Percentiles rank a stretch among this genome's conserved stretches.
Evolutionary conservation across 92 coral and sea anemone genomes (phyloP).

Genomic region (Nematostella vectensis): DNA sequence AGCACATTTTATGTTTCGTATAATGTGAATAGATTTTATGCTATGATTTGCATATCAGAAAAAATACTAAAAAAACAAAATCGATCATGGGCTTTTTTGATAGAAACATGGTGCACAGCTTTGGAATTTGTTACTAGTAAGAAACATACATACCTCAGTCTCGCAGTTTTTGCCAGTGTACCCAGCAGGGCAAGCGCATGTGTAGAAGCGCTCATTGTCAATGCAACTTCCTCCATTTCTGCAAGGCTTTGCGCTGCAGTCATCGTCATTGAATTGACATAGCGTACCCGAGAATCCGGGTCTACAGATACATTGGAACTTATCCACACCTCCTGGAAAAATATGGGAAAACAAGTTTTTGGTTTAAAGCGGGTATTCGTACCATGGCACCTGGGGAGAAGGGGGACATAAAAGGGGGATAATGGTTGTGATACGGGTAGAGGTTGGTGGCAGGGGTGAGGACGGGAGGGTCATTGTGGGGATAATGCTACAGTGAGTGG

Average conservation of each 20-base stretch:
- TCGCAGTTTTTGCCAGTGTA: slow-evolving; percentile 66
- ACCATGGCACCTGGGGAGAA: too few relatives aligned
- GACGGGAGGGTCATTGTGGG: too few relatives aligned
- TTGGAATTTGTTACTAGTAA: too few relatives aligned
- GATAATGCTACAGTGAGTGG: too few relatives aligned
- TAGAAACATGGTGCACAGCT: background rate
- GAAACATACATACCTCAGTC: too few relatives aligned
- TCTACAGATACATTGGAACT: slow-evolving; percentile 59
- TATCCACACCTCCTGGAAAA: slow-evolving; percentile 25
- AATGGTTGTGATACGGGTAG: too few relatives aligned
- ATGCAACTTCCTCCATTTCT: slow-evolving; percentile 55
- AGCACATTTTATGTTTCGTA: too few relatives aligned
- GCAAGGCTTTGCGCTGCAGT: slow-evolving; percentile 60
- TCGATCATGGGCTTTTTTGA: background rate
- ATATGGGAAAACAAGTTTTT: background rate
- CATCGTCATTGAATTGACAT: slow-evolving; percentile 63
- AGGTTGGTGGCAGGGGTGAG: too few relatives aligned
- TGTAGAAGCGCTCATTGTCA: slow-evolving; percentile 53
- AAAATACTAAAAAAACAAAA: background rate
- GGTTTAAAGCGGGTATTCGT: too few relatives aligned
- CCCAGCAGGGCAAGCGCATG: slow-evolving; percentile 60
- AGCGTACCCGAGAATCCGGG: slow-evolving; percentile 52
- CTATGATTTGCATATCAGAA: too few relatives aligned
- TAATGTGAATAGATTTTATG: too few relatives aligned
- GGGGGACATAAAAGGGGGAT: too few relatives aligned